Conservation (phyloP, 2,888 invertebrate genomes). For the Loripinus fragilis region DNA sequence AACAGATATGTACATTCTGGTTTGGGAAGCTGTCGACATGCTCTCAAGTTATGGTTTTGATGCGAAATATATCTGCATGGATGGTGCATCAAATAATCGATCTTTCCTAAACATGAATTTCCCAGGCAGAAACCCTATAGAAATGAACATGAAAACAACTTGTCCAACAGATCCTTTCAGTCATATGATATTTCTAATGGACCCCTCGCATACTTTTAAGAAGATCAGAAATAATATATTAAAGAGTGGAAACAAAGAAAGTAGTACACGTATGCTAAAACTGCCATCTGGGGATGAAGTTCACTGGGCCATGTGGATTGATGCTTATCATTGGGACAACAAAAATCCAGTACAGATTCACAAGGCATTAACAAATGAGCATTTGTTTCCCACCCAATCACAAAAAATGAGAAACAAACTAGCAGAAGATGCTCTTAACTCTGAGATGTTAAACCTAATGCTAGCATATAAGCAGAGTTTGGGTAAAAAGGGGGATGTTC, state of each 20-base stretch:
- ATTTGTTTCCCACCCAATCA: slow-evolving; percentile 33
- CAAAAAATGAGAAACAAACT: slow-evolving; percentile 2
- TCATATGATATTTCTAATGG: slow-evolving; percentile 48
- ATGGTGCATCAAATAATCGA: slow-evolving; percentile 38
- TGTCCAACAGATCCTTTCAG: slow-evolving; percentile 13
- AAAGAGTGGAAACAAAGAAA: slow-evolving; percentile 36
- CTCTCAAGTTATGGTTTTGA: slow-evolving; percentile 33
- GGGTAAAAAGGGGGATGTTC: slow-evolving; percentile 42
- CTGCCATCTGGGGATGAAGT: slow-evolving; percentile 29
- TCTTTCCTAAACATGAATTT: slow-evolving; percentile 30
- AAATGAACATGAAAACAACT: neutral
- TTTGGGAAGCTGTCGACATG: slow-evolving; percentile 42
- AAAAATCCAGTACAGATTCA: slow-evolving; percentile 48
- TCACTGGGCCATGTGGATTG: slow-evolving; percentile 53
- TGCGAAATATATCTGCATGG: slow-evolving; percentile 30
- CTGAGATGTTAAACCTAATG: slow-evolving; percentile 41
- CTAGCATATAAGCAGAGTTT: slow-evolving; percentile 32
- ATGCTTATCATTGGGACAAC: slow-evolving; percentile 53
- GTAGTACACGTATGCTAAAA: slow-evolving; percentile 21
- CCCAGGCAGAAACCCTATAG: neutral
- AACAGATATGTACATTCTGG: slow-evolving; percentile 30
- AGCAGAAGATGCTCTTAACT: slow-evolving; percentile 47
- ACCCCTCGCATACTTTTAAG: slow-evolving; percentile 47
- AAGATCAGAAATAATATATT: slow-evolving; percentile 51
- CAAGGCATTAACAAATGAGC: slow-evolving; percentile 41